Conservation (phyloP, 1,140 invertebrate genomes). For the Melipona quadrifasciata region DNA sequence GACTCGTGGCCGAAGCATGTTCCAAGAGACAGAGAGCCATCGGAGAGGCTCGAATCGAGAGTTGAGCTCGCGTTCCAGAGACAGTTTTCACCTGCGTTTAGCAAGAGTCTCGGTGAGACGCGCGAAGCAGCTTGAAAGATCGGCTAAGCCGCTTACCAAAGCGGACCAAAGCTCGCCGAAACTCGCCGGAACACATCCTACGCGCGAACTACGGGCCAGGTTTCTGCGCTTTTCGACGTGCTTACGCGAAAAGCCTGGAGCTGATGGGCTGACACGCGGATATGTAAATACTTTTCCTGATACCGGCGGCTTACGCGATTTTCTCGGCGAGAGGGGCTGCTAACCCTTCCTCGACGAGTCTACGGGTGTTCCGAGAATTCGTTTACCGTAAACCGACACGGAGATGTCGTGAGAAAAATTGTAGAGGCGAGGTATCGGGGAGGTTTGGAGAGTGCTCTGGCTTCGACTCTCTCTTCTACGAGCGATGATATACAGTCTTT, state of each 20-base stretch:
- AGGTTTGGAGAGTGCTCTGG: too few relatives aligned
- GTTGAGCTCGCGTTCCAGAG: neutral
- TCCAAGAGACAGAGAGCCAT: neutral
- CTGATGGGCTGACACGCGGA: slow-evolving; percentile 20
- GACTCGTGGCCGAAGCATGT: neutral
- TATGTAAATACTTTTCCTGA: slow-evolving; percentile 41
- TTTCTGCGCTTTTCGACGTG: neutral
- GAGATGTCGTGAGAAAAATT: neutral
- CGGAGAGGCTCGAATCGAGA: neutral
- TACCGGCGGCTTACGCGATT: slow-evolving; percentile 9
- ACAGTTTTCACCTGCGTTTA: slow-evolving; percentile 22
- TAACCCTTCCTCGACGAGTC: neutral
- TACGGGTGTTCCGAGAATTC: neutral
- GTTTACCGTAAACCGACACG: neutral
- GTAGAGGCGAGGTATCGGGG: neutral
- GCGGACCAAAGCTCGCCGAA: slow-evolving; percentile 13
- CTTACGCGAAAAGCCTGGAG: neutral
- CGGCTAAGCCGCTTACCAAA: slow-evolving; percentile 59
- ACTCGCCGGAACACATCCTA: neutral
- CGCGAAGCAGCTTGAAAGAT: slow-evolving; percentile 58
- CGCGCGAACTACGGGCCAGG: neutral
- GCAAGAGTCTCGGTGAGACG: slow-evolving; percentile 42
- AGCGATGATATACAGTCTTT: too few relatives aligned
- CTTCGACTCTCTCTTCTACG: too few relatives aligned
- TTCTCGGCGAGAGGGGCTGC: neutral